phyloP scores from a whole-genome alignment of 2,113 vertebrate species.

The Tricholaema leucomelas region DNA sequence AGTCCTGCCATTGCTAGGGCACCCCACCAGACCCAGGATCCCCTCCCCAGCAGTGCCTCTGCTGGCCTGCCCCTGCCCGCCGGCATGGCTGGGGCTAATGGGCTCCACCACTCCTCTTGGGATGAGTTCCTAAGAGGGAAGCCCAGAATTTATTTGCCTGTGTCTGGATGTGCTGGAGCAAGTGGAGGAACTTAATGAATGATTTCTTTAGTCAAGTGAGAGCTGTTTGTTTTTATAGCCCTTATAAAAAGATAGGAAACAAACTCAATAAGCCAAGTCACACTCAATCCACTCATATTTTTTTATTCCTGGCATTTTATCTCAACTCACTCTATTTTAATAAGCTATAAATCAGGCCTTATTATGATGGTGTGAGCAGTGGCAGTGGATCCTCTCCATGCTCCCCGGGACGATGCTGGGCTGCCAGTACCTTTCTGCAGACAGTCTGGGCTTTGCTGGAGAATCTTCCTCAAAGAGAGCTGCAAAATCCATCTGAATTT shows the following conservation, averaged over 20 bases:
- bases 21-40: not conserved
- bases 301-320: slow-evolving; percentile 63
- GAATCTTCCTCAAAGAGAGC: slow-evolving; percentile 28
- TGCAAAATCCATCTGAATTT: slow-evolving; percentile 40
- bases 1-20: fast-evolving
- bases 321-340: slow-evolving; percentile 33
- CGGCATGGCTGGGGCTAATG: fast-evolving
- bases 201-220: slow-evolving; percentile 53
- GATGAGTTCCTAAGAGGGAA: not conserved
- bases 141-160: not conserved
- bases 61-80: not conserved
- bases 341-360: slow-evolving; percentile 47
- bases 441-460: not conserved
- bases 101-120: not conserved
- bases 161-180: slow-evolving; percentile 17
- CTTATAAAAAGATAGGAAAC: slow-evolving; percentile 64
- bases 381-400: not conserved
- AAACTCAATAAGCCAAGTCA: slow-evolving; percentile 63
- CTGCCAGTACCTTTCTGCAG: slow-evolving; percentile 32
- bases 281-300: slow-evolving; percentile 37
- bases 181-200: slow-evolving; percentile 33
- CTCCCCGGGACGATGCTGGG: not conserved
- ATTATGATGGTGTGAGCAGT: slow-evolving; percentile 9
- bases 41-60: not conserved
- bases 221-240: slow-evolving; percentile 62